Evolutionary conservation across 2,888 invertebrate genomes (phyloP).

Genomic region (Cyclophora punctaria): DNA sequence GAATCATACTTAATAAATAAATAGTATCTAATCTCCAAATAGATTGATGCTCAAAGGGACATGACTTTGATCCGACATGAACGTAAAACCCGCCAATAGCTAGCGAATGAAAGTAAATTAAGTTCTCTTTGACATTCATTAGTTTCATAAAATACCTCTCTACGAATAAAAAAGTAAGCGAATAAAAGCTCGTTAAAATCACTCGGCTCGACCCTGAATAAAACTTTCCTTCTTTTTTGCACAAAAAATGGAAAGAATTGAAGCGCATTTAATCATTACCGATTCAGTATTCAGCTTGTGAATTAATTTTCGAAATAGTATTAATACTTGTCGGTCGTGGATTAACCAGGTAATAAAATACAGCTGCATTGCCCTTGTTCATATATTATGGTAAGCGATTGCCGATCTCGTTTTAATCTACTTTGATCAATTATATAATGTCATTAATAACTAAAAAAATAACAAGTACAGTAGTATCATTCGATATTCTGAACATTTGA

Average conservation of each 20-base stretch:
- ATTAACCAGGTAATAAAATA: too few species aligned
- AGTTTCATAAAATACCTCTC: constrained; percentile 51
- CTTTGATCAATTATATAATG: too few species aligned
- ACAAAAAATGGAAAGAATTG: constrained; percentile 42
- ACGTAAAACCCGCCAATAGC: constrained; percentile 6
- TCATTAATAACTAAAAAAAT: too few species aligned
- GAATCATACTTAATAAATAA: constrained; percentile 2
- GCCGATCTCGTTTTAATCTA: too few species aligned
- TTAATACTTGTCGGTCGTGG: constrained; percentile 1
- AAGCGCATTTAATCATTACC: constrained; percentile 55
- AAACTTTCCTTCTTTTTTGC: constrained; percentile 48
- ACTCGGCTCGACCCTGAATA: constrained; percentile 53
- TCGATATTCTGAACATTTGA: too few species aligned
- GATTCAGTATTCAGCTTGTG: constrained; percentile 44
- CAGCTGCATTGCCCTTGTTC: too few species aligned
- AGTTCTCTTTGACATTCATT: constrained; percentile 61
- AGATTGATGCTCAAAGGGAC: constrained; percentile 5
- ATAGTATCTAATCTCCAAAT: constrained; percentile 7
- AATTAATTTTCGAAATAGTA: constrained; percentile 42
- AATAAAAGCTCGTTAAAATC: constrained; percentile 67
- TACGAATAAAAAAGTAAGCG: constrained; percentile 39
- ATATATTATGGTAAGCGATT: too few species aligned
- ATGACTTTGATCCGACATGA: constrained; percentile 7
- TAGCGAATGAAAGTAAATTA: constrained; percentile 38
- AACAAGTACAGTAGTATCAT: too few species aligned